Percentiles rank a stretch among this genome's conserved stretches.
These are phyloP conservation scores for Oscheius myriophilus DNA, from an alignment of 2,888 invertebrate genomes.

Conservation along the genomic window DNA sequence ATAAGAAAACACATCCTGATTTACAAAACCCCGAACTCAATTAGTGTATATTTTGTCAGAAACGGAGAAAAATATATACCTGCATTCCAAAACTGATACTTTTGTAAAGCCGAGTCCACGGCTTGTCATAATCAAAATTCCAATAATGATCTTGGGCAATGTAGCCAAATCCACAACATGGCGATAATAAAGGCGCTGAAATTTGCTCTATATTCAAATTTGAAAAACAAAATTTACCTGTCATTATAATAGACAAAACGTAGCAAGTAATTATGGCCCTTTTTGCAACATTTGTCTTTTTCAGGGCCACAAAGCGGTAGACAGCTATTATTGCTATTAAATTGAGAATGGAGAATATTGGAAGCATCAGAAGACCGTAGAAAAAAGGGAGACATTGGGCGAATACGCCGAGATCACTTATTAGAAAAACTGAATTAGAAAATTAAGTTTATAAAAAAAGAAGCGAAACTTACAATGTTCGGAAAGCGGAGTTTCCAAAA, in stretches of 20 bases:
- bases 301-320: not conserved
- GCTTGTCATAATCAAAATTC: slow-evolving; percentile 11
- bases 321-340: slow-evolving; percentile 3
- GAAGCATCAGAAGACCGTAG: slow-evolving; percentile 8
- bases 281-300: not conserved
- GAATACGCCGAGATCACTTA: not conserved
- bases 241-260: not conserved
- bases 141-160: not conserved
- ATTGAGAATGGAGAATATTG: slow-evolving; percentile 16
- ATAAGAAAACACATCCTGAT: too few species aligned
- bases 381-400: slow-evolving; percentile 8
- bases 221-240: not conserved
- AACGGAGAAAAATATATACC: too few species aligned
- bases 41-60: too few species aligned
- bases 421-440: slow-evolving; percentile 1
- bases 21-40: too few species aligned
- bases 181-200: slow-evolving; percentile 8
- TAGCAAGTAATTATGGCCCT: not conserved
- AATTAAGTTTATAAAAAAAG: not conserved
- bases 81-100: not conserved
- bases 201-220: too few species aligned
- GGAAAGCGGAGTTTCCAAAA: not conserved
- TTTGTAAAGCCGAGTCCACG: not conserved
- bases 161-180: slow-evolving; percentile 16
- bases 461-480: not conserved